Base-by-base conservation (phyloP, 1,140 invertebrate genomes). In the Parasteatoda tepidariorum region DNA sequence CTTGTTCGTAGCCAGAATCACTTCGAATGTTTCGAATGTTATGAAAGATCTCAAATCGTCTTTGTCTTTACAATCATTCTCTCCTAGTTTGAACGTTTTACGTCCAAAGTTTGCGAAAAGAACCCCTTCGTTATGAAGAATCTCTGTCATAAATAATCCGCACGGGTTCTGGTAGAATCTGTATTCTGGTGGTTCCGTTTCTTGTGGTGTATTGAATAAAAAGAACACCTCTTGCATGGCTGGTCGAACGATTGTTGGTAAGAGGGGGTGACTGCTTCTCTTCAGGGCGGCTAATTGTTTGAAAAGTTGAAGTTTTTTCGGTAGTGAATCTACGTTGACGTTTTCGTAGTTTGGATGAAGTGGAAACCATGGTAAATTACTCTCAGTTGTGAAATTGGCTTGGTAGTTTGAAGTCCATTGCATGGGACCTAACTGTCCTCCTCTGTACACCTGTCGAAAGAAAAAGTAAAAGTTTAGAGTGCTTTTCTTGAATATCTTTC, bases 391-490 rank as follows among this genome's bases (percentile, higher is more conserved):
- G 64, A 85, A 85, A 22, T 86, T 84, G 18, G 59, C 81, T 30
- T 81, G 59, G 5, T 48, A 33, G 31, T 18, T 38, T 4, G 84
- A 78, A n/a, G 84, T 75, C 85, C 85, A 86, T 11, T 83, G 73
- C 83, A 86, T 85, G 3, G 85, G 85, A 30, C 75, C 62, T 15
- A 86, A 66, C 22, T 86, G 85, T 31, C 85, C 82, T 26, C 70
- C 82, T 26, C 78, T 28, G 31, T 83, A 85, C 0, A 75, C 64
- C 75, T 84, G 33, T 28, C 33, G 59, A 24, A 67, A n/a, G 22
- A 74, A 64, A 34, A n/a, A 28, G 31, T 24, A 41, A 59, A n/a
- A n/a, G n/a, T n/a, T n/a, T n/a, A n/a, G n/a, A n/a, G n/a, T n/a
- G n/a, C n/a, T n/a, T n/a, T n/a, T n/a, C n/a, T n/a, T n/a, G n/a